Evolutionary conservation across 2,888 invertebrate genomes (phyloP).

Genomic region (Falcaria lacertinaria): DNA sequence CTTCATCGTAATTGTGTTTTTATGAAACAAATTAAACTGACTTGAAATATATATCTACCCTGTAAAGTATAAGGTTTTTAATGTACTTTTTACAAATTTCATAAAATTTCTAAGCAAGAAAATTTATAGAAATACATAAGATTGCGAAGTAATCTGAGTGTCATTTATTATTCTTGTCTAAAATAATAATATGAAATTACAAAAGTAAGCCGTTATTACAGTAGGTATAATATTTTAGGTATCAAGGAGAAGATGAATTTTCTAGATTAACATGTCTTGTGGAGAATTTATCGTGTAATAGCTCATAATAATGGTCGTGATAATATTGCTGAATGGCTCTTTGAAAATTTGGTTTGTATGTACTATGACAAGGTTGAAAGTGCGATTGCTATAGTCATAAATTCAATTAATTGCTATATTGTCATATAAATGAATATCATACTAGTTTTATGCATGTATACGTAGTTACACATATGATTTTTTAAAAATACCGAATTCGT

Average conservation of each 20-base stretch:
- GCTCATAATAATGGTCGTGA: neutral
- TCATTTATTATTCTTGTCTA: neutral
- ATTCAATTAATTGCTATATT: no score
- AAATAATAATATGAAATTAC: neutral
- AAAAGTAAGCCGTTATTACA: no score
- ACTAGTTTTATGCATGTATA: no score
- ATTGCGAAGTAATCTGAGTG: neutral
- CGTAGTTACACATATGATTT: no score
- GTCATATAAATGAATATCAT: no score
- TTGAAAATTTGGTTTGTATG: neutral
- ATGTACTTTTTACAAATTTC: neutral
- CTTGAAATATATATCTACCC: no score
- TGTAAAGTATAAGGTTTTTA: no score
- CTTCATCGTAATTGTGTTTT: no score
- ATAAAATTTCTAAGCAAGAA: neutral
- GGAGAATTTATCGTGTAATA: neutral
- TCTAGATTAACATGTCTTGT: neutral
- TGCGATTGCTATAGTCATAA: neutral
- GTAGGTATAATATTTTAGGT: neutral
- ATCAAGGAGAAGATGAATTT: neutral
- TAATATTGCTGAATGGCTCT: neutral
- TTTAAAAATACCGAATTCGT: no score
- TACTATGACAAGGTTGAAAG: neutral
- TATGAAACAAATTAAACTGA: no score
- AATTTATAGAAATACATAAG: no score